These are phyloP conservation scores for Rhinopithecus roxellana DNA, from an alignment of 2,113 vertebrate genomes.

Conservation along the genomic window DNA sequence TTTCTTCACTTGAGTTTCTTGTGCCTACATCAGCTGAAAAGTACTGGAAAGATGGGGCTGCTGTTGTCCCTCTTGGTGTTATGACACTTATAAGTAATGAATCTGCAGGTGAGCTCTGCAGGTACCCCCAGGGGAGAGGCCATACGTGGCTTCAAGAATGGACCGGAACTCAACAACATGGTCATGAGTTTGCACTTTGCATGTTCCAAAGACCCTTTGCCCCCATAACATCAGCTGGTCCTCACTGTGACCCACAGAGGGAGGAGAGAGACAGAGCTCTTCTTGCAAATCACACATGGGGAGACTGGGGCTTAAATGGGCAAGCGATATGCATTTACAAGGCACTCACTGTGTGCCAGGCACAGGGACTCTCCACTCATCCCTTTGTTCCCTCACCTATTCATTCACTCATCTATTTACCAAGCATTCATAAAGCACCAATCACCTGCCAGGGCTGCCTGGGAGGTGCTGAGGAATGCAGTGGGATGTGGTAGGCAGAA, in stretches of 20 bases:
- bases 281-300: background rate
- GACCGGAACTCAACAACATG: background rate
- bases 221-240: fast-evolving
- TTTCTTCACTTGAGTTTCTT: background rate
- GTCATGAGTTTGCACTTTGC: fast-evolving
- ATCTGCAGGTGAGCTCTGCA: background rate
- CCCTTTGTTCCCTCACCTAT: too few relatives aligned
- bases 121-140: background rate
- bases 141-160: background rate
- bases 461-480: background rate
- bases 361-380: fast-evolving
- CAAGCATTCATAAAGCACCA: background rate
- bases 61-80: fast-evolving
- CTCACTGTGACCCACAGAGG: background rate
- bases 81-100: fast-evolving
- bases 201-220: background rate
- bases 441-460: background rate
- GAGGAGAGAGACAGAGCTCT: too few relatives aligned
- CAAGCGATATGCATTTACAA: fast-evolving
- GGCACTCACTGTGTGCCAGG: fast-evolving
- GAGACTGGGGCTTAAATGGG: fast-evolving
- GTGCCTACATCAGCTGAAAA: background rate
- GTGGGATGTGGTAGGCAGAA: too few relatives aligned
- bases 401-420: background rate
- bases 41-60: fast-evolving